A percentile compares a stretch with the other conserved stretches of the same genome.
Conservation (phyloP, 2,113 vertebrate genomes). For the Microcebus tavaratra region DNA sequence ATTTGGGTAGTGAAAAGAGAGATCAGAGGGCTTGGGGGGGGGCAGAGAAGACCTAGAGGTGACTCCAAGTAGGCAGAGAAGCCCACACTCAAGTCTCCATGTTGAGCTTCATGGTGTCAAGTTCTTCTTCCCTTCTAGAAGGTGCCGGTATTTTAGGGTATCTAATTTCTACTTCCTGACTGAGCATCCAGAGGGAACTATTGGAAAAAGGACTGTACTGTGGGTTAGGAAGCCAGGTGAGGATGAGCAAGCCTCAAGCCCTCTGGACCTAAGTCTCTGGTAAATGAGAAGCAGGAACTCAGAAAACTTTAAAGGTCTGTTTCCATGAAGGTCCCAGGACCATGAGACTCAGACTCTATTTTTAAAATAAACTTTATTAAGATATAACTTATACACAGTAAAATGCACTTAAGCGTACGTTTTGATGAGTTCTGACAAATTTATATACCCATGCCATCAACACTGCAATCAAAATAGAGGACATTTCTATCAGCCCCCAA, state of each 20-base stretch:
- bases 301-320: background rate
- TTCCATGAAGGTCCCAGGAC: background rate
- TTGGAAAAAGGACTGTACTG: background rate
- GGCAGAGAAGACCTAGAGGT: background rate
- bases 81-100: background rate
- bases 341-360: background rate
- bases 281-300: background rate
- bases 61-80: background rate
- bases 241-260: background rate
- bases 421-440: background rate
- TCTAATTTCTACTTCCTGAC: background rate
- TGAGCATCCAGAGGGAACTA: background rate
- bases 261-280: background rate
- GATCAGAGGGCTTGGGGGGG: rapidly evolving
- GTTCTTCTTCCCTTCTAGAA: background rate
- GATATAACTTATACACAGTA: background rate
- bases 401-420: background rate
- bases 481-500: background rate
- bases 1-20: background rate
- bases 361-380: background rate
- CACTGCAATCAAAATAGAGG: background rate
- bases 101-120: background rate
- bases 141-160: background rate
- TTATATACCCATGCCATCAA: background rate
- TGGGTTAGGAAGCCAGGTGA: background rate